Percentiles rank a stretch among this genome's conserved stretches.
These are phyloP conservation scores for Cercopithecus mona DNA, from an alignment of 2,113 vertebrate species.

Conservation along the genomic window DNA sequence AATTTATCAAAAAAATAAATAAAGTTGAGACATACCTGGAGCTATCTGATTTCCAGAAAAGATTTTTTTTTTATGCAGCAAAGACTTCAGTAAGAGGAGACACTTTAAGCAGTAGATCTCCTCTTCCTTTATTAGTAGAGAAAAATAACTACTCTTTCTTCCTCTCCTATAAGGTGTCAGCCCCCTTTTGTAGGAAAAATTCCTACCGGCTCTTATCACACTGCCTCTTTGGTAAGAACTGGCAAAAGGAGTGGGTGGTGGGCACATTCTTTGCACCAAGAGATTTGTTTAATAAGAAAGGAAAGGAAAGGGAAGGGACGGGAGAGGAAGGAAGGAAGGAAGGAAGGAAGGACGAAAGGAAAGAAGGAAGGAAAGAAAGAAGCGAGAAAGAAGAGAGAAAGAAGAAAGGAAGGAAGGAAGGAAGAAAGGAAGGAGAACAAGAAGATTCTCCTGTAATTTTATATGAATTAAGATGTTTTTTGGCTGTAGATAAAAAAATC, in stretches of 20 bases:
- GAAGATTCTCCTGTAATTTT: not conserved
- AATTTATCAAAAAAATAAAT: too few relatives aligned
- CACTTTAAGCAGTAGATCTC: not conserved
- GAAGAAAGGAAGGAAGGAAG: not conserved
- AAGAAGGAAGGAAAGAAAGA: not conserved
- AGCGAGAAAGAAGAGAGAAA: not conserved
- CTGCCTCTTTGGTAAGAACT: not conserved
- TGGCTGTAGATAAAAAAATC: not conserved
- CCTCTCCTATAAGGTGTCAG: too few relatives aligned
- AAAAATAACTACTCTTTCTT: not conserved
- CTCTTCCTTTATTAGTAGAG: not conserved
- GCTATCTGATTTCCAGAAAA: not conserved
- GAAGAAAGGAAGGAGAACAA: not conserved
- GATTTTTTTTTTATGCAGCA: not conserved
- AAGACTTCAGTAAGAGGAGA: not conserved
- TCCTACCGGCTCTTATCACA: accelerated
- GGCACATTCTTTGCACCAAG: not conserved
- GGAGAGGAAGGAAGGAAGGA: not conserved
- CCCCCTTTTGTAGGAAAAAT: not conserved
- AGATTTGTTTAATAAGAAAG: not conserved
- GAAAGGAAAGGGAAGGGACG: not conserved
- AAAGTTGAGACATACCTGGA: not conserved
- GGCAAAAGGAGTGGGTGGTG: accelerated
- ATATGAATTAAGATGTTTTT: not conserved
- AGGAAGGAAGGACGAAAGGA: not conserved